phyloP scores from a whole-genome alignment of 1,140 invertebrate genomes.

The Asbolus verrucosus region DNA sequence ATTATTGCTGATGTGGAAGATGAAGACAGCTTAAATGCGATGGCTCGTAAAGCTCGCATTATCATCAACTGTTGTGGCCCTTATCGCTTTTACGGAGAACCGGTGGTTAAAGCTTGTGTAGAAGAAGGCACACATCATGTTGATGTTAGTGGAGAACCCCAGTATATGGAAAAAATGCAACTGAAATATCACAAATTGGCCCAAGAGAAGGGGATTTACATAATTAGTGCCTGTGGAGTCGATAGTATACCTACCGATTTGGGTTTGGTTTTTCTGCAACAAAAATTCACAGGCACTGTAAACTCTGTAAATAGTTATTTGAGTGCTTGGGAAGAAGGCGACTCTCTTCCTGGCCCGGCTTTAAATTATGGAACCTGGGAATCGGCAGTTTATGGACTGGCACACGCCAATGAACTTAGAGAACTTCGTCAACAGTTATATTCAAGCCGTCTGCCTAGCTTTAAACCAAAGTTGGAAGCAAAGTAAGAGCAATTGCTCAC shows the following conservation, averaged over 20 bases:
- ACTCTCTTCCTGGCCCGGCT: slow-evolving; percentile 56
- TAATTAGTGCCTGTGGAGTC: slow-evolving; percentile 92
- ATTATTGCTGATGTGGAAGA: slow-evolving; percentile 85
- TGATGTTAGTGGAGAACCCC: slow-evolving; percentile 92
- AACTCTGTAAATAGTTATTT: slow-evolving; percentile 85
- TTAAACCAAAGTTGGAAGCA: slow-evolving; percentile 71
- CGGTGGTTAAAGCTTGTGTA: slow-evolving; percentile 92
- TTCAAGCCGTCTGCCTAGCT: slow-evolving; percentile 72
- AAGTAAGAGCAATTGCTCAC: too few relatives aligned
- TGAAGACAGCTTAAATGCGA: slow-evolving; percentile 76
- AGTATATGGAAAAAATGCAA: slow-evolving; percentile 89
- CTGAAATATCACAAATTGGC: slow-evolving; percentile 83
- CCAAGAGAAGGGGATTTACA: slow-evolving; percentile 80
- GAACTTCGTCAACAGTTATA: slow-evolving; percentile 75
- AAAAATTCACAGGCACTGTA: slow-evolving; percentile 80
- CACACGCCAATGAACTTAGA: slow-evolving; percentile 72
- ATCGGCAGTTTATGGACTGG: slow-evolving; percentile 80
- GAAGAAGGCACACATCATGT: slow-evolving; percentile 85
- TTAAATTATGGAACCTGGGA: slow-evolving; percentile 87
- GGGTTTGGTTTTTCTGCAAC: slow-evolving; percentile 79
- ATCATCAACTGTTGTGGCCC: slow-evolving; percentile 92
- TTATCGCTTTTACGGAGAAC: slow-evolving; percentile 89
- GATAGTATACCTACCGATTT: slow-evolving; percentile 91
- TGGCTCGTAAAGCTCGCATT: slow-evolving; percentile 81
- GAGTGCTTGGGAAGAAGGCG: slow-evolving; percentile 61